Evolutionary conservation across 2,797 vertebrate genomes (phyloP).

Genomic region (Urocyon cinereoargenteus): DNA sequence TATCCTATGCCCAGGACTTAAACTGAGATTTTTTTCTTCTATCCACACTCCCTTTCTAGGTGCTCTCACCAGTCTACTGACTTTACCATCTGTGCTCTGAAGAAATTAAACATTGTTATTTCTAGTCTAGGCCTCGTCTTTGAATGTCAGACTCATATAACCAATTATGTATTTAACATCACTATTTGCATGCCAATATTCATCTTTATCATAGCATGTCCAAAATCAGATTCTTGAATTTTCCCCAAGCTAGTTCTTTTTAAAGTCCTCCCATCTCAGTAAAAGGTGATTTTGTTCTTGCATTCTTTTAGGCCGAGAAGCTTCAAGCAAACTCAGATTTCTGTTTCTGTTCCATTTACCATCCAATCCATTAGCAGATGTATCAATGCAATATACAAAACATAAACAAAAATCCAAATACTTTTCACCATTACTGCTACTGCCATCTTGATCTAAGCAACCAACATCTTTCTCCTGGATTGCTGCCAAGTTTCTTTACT

Average conservation of each 20-base stretch:
- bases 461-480: not conserved
- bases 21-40: not conserved
- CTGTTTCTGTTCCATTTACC: not conserved
- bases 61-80: not conserved
- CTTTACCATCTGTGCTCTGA: not conserved
- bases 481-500: not conserved
- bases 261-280: slow-evolving; percentile 19
- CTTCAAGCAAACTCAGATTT: not conserved
- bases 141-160: not conserved
- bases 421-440: not conserved
- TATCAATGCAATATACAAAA: not conserved
- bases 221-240: slow-evolving; percentile 4
- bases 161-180: not conserved
- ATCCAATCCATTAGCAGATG: not conserved
- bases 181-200: slow-evolving; percentile 8
- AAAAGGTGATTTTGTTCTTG: not conserved
- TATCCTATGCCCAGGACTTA: not conserved
- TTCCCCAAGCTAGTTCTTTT: not conserved
- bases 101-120: slow-evolving; percentile 1
- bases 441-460: not conserved
- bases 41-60: not conserved
- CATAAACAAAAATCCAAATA: not conserved
- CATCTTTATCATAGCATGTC: not conserved
- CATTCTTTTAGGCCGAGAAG: not conserved
- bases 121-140: not conserved